Evolutionary conservation across 2,797 vertebrate genomes (phyloP), one percentile per base, ranked within the genome.

Genomic region (Ataeniobius toweri): DNA sequence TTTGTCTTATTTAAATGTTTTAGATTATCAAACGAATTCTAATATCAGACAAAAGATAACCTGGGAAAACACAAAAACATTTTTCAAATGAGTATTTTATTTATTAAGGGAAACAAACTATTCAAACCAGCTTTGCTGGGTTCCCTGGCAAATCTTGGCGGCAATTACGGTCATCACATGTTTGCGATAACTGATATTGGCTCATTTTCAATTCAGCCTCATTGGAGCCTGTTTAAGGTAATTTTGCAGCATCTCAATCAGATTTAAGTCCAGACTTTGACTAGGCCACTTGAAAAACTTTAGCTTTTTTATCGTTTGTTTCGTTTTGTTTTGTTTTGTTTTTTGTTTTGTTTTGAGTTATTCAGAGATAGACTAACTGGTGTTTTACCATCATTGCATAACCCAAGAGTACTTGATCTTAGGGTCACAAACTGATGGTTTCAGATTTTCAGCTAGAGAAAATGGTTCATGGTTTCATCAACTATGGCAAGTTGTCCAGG

Each of bases 11-110:
- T 48, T 1, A 26, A 26, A 48, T 24, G 70, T 31, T 31, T 24
- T 7, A 74, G 36, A 85, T 14, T 55, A 73, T 41, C 74, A 63
- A 24, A 31, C 58, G 50, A 7, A 46, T 26, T 46, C 16, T 26
- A 26, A 14, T 16, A 26, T 41, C 6, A 67, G 20, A 67, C 16
- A 28, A 24, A 59, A 28, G 26, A 46, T 69, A n/a, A 59, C 7
- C 26, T 26, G n/a, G 14, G 3, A 13, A 5, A 16, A n/a, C 41
- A 68, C 5, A 68, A n/a, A n/a, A 46, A 0, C 63, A 67, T 4
- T 41, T 44, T 69, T 46, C 24, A 48, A 6, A 16, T 46, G 2
- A n/a, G 44, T 16, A 69, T 44, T 69, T 26, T 68, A 68, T 44
- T 24, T 44, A 26, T 46, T n/a, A 69, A 68, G 24, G 65, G 12